Percentiles rank a stretch among this genome's conserved stretches.
Conservation (phyloP, 2,888 invertebrate genomes). For the Amiota minor region DNA sequence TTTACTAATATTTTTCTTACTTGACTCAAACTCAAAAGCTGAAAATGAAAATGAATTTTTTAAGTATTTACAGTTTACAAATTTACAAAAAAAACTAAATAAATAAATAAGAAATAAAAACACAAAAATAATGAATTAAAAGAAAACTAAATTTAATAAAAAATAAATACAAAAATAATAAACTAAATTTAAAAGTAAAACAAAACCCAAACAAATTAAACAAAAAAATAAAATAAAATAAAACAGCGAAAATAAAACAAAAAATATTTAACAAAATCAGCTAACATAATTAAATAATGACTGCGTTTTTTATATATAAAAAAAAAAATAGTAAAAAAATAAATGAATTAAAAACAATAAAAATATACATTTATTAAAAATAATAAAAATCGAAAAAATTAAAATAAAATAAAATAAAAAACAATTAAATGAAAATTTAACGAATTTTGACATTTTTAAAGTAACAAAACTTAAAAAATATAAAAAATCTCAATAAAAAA, state of each 20-base stretch:
- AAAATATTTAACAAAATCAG: not conserved
- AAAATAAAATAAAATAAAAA: constrained; percentile 30
- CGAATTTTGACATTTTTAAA: constrained; percentile 46
- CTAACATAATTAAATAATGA: not conserved
- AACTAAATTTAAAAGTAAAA: constrained; percentile 7
- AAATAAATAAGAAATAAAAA: constrained; percentile 41
- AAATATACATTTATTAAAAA: constrained; percentile 8
- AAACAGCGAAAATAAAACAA: not conserved
- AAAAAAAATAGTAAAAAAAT: constrained; percentile 25
- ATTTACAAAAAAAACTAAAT: constrained; percentile 56
- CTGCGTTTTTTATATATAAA: constrained; percentile 28
- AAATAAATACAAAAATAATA: constrained; percentile 41
- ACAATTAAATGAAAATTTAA: constrained; percentile 37
- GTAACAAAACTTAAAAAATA: not conserved
- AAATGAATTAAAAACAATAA: constrained; percentile 36
- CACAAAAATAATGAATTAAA: constrained; percentile 38
- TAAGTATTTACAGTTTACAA: constrained; percentile 69
- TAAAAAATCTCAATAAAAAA: not conserved
- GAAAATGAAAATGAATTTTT: constrained; percentile 53
- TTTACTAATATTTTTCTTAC: constrained; percentile 20
- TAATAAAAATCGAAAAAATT: constrained; percentile 20
- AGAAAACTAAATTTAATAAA: constrained; percentile 41
- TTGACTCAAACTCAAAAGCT: constrained; percentile 40
- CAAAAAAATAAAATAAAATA: constrained; percentile 40
- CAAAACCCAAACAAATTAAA: not conserved